Base-by-base conservation (phyloP, 2,113 vertebrate species). In the Isichthys henryi region DNA sequence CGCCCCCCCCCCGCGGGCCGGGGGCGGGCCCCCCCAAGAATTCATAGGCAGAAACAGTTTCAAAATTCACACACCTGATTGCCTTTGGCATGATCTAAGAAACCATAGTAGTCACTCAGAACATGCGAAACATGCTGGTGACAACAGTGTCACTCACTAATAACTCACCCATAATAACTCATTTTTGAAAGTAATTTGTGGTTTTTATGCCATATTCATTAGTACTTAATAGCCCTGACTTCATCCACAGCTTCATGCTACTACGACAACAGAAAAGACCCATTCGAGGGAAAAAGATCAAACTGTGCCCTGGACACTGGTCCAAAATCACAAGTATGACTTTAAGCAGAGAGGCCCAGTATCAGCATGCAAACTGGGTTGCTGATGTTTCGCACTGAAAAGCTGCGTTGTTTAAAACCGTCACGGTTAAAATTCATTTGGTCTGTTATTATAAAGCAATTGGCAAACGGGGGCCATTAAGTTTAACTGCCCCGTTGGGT, bases 401-500 rank as follows among this genome's bases (percentile, higher is more conserved):
- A 5, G 39, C 43, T 10, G 45, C 7, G 21, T 84, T 23, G 7
- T 84, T 87, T 53, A 53, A 87, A 15, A 50, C 11, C 50, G 9
- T 9, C 13, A 27, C 39, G 52, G 77, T 84, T 83, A 82, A 31
- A 83, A 19, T 43, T 53, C 17, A 35, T 48, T 35, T 85, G 48
- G 15, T 74, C 66, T 80, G 31, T 91, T 89, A 85, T 86, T 91
- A 86, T 89, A 88, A 91, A 91, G 88, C 90, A 85, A 92, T 74
- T 35, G 84, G 48, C 58, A 35, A 70, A n/a, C 87, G 50, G 91
- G 86, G 87, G 43, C 70, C 86, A 91, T 91, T 93, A 90, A 91
- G 85, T 93, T 93, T 93, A 93, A 94, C 92, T 90, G 90, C 90
- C 82, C 35, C 77, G 3, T 31, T 70, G 62, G 62, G 62, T 70